Conservation (phyloP, 2,888 invertebrate genomes). For the Leptopterna dolabrata region DNA sequence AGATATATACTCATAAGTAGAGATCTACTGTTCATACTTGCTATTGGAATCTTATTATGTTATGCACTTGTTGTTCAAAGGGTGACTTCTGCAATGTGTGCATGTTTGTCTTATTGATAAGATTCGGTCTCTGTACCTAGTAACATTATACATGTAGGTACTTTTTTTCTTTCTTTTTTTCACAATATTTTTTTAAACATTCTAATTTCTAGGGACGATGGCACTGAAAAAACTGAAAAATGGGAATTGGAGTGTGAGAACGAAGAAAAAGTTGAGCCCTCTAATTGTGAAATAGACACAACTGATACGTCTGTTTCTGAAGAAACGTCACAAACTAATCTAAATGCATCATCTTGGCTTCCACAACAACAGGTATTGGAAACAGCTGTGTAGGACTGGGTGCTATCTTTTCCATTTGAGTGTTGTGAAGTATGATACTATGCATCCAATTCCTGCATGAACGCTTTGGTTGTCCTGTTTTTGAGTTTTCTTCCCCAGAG, state of each 20-base stretch:
- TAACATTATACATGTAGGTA: too few species aligned
- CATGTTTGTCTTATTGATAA: too few species aligned
- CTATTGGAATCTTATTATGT: too few species aligned
- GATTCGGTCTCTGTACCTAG: too few species aligned
- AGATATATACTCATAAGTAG: too few species aligned
- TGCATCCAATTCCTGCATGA: constrained; percentile 33
- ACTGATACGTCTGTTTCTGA: constrained; percentile 73
- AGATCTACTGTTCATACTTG: too few species aligned
- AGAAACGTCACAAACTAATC: constrained; percentile 61
- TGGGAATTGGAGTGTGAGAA: constrained; percentile 67
- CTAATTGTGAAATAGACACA: constrained; percentile 73
- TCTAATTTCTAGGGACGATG: constrained; percentile 74
- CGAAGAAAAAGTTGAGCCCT: constrained; percentile 69
- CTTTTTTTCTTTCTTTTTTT: too few species aligned
- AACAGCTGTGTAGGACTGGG: constrained; percentile 53
- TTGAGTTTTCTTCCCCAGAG: background rate
- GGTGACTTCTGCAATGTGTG: too few species aligned
- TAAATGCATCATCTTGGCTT: constrained; percentile 60
- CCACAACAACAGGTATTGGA: constrained; percentile 63
- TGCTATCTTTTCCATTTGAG: background rate
- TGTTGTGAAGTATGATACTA: background rate
- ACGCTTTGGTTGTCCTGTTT: background rate
- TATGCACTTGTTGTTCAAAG: too few species aligned
- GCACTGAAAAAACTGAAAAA: constrained; percentile 73
- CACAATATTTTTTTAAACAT: too few species aligned